Evolutionary conservation across 2,113 vertebrate genomes (phyloP), one percentile per base, ranked within the genome.

Genomic region (Proterorhinus semilunaris): DNA sequence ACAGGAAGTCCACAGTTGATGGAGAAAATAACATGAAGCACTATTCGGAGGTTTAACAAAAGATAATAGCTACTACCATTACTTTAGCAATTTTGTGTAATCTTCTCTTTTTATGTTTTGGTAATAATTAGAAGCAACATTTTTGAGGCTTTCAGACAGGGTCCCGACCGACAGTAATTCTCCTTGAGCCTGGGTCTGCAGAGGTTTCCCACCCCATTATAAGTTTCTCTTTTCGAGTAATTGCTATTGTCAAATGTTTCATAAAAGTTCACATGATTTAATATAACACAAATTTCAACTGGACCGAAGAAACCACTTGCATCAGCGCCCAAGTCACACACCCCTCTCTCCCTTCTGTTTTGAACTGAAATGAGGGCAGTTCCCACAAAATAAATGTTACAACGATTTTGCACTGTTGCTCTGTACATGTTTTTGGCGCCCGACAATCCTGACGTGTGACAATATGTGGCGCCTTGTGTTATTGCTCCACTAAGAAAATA

Each of bases 331-430:
- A 27, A 5, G 10, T 36, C 55, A 58, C 27, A 11, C 13, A 1
- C 6, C 27, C 27, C 27, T 11, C 54, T 21, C 54, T 57, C 17
- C 21, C 21, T 58, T 13, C 55, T 42, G 13, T 58, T 58, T 58
- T 6, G 0, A 21, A 36, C 27, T 58, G 27, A 58, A 58, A 36
- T 3, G 4, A 10, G 21, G 21, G 27, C 12, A 10, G 10, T 10
- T 21, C 53, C 10, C 54, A 47, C 10, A 12, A 42, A 42, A 58
- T 10, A 36, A 36, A 21, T 13, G 55, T 58, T 36, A 13, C 10
- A 58, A 58, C 27, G 55, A 42, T 21, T 42, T 58, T 42, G 27
- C 55, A 58, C 55, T 58, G 55, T 42, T 58, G 53, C 17, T 27
- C 53, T 27, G 11, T 13, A 58, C 55, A 12, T 42, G 53, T 58